phyloP scores from a whole-genome alignment of 1,140 invertebrate genomes.

The Lasioglossum albipes region DNA sequence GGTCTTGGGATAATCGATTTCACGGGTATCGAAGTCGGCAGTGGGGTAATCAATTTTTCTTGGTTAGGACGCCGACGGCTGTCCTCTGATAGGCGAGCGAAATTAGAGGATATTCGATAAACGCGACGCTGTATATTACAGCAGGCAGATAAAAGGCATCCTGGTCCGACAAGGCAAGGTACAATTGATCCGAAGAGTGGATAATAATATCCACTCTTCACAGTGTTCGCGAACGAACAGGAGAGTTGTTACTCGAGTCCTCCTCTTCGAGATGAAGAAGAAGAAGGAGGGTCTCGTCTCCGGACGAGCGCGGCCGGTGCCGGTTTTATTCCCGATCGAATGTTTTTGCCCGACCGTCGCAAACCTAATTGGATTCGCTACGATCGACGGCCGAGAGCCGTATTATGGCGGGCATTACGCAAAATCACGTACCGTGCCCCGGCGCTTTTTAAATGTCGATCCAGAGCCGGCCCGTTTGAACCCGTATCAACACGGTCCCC shows the following conservation, averaged over 20 bases:
- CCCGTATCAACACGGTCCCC: slow-evolving; percentile 4
- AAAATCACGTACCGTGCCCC: slow-evolving; percentile 26
- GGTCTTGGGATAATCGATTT: slow-evolving; percentile 20
- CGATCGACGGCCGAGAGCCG: slow-evolving; percentile 27
- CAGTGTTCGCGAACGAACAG: slow-evolving; percentile 34
- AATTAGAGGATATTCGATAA: slow-evolving; percentile 18
- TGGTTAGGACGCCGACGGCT: background rate
- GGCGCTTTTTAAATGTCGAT: slow-evolving; percentile 27
- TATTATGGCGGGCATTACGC: slow-evolving; percentile 38
- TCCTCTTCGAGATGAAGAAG: background rate
- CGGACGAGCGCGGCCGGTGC: slow-evolving; percentile 33
- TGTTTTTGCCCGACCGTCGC: slow-evolving; percentile 65
- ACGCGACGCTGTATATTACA: background rate
- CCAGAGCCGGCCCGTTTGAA: background rate
- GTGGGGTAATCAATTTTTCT: background rate
- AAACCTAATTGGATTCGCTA: slow-evolving; percentile 69
- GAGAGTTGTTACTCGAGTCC: slow-evolving; percentile 25
- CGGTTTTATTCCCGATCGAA: slow-evolving; percentile 68
- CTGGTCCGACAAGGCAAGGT: slow-evolving; percentile 4
- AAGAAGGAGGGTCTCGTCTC: background rate
- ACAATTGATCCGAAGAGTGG: slow-evolving; percentile 44
- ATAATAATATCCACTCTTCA: slow-evolving; percentile 18
- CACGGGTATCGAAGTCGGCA: slow-evolving; percentile 7
- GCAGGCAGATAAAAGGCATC: background rate
- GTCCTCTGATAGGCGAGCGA: background rate